phyloP scores from a whole-genome alignment of 2,888 invertebrate genomes.

The Calameuta idolon region DNA sequence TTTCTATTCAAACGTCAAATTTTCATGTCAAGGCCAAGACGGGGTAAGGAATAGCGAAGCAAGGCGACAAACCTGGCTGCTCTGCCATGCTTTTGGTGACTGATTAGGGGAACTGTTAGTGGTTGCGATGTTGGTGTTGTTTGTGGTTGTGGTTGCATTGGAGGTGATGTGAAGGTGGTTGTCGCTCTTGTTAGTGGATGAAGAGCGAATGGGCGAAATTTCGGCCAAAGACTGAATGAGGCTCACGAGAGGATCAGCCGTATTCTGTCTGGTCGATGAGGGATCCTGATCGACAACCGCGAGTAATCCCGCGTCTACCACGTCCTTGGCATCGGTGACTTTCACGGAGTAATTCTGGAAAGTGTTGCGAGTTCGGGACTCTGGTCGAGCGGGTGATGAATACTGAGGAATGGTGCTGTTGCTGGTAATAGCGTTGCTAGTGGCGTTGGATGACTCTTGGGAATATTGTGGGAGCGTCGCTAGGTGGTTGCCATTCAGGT shows the following conservation, averaged over 20 bases:
- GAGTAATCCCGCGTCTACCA: slow-evolving; percentile 50
- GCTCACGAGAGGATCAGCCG: slow-evolving; percentile 58
- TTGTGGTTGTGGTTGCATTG: slow-evolving; percentile 17
- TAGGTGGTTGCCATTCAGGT: slow-evolving; percentile 68
- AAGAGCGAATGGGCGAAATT: slow-evolving; percentile 53
- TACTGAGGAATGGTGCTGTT: neutral
- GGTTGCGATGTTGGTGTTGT: slow-evolving; percentile 37
- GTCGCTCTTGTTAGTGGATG: slow-evolving; percentile 48
- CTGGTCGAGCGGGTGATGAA: slow-evolving; percentile 1
- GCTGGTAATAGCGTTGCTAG: no score
- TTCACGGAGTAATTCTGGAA: slow-evolving; percentile 10
- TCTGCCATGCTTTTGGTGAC: slow-evolving; percentile 66
- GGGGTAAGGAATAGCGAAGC: slow-evolving; percentile 19
- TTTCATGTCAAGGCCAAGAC: no score
- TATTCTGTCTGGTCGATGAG: slow-evolving; percentile 13
- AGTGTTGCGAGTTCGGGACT: neutral
- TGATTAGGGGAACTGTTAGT: slow-evolving; percentile 63
- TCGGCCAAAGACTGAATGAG: slow-evolving; percentile 61
- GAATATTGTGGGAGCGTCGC: slow-evolving; percentile 64
- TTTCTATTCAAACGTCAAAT: no score
- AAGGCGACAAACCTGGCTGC: slow-evolving; percentile 61
- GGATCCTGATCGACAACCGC: slow-evolving; percentile 46
- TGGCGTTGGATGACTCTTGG: neutral
- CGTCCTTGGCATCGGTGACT: slow-evolving; percentile 37
- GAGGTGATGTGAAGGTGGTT: slow-evolving; percentile 38